These are phyloP conservation scores for Anoncus sp. DNA, from an alignment of 2,888 invertebrate genomes.

Conservation along the genomic window DNA sequence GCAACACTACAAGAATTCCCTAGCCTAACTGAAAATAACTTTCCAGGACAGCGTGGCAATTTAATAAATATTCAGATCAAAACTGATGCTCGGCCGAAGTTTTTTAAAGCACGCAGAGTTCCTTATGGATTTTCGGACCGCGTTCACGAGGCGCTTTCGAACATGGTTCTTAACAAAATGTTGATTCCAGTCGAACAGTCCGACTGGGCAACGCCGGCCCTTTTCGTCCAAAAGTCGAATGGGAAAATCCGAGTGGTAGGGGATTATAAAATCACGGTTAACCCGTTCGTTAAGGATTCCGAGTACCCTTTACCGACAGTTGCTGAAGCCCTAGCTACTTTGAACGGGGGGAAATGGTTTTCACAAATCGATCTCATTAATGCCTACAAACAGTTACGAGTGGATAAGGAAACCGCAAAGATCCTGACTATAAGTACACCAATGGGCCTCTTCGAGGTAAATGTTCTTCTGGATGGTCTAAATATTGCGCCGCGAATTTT, in stretches of 20 bases:
- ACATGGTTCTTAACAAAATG: conserved; percentile 50
- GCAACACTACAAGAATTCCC: conserved; percentile 43
- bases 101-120: conserved; percentile 51
- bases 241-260: conserved; percentile 62
- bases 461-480: neutral
- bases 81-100: conserved; percentile 49
- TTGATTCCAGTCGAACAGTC: conserved; percentile 56
- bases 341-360: conserved; percentile 63
- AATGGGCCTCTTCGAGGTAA: too few species aligned
- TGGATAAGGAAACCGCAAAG: conserved; percentile 62
- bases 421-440: conserved; percentile 64
- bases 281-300: conserved; percentile 69
- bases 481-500: neutral
- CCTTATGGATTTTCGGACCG: conserved; percentile 53
- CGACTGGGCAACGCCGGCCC: conserved; percentile 65
- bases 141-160: conserved; percentile 49
- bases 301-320: conserved; percentile 68
- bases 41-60: conserved; percentile 39
- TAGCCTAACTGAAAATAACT: conserved; percentile 32
- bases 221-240: conserved; percentile 61
- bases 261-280: conserved; percentile 68
- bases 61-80: conserved; percentile 49
- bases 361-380: conserved; percentile 66
- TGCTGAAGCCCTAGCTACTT: conserved; percentile 61
- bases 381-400: conserved; percentile 64